phyloP scores from a whole-genome alignment of 2,888 invertebrate genomes.

The Theretra japonica region DNA sequence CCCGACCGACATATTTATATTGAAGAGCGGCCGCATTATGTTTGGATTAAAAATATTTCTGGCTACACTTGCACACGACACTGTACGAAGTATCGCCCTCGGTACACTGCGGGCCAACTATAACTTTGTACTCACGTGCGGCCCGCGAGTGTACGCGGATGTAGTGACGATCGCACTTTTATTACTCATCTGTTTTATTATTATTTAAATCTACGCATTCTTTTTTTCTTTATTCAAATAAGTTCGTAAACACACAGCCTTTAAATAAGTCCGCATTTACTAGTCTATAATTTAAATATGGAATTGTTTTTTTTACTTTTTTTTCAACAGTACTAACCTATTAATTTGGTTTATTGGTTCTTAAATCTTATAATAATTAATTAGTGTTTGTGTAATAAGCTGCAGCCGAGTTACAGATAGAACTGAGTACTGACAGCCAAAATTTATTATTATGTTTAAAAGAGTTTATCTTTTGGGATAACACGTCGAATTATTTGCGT shows the following conservation, averaged over 20 bases:
- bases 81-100: conserved; percentile 59
- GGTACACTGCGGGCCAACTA: conserved; percentile 36
- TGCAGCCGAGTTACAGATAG: no score
- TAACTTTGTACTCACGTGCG: conserved; percentile 33
- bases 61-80: conserved; percentile 84
- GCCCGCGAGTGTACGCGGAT: conserved; percentile 21
- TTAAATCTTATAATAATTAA: no score
- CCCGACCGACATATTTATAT: conserved; percentile 79
- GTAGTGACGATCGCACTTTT: conserved; percentile 14
- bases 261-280: no score
- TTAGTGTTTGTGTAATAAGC: no score
- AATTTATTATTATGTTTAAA: no score
- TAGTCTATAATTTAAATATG: background rate
- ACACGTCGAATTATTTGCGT: no score
- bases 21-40: conserved; percentile 76
- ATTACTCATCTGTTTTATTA: conserved; percentile 5
- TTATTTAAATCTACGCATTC: background rate
- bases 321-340: no score
- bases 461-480: no score
- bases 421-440: no score
- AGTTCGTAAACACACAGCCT: background rate
- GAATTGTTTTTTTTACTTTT: background rate
- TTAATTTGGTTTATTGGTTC: no score
- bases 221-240: background rate
- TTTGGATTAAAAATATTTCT: conserved; percentile 83